phyloP scores from a whole-genome alignment of 2,797 vertebrate genomes.

The Hydrophis major region DNA sequence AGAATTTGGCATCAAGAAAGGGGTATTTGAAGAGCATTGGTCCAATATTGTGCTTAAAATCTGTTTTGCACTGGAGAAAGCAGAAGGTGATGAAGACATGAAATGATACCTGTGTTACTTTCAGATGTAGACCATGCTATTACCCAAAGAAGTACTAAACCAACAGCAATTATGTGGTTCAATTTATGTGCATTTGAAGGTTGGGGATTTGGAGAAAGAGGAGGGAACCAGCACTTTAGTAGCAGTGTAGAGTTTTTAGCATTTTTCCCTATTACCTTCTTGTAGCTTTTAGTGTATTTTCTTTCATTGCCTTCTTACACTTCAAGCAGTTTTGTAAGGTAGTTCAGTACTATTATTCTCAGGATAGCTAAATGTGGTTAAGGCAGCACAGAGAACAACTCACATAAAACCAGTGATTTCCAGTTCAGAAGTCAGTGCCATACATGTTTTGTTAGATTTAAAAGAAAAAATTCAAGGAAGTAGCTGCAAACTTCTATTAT shows the following conservation, averaged over 20 bases:
- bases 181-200: not conserved
- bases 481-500: not conserved
- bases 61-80: not conserved
- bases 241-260: not conserved
- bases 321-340: not conserved
- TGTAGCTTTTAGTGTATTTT: not conserved
- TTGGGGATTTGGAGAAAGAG: not conserved
- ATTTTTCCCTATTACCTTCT: not conserved
- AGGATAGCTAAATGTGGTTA: not conserved
- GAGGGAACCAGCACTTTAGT: not conserved
- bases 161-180: not conserved
- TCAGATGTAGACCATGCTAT: not conserved
- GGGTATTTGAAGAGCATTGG: accelerated
- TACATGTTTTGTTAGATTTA: not conserved
- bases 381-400: not conserved
- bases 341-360: not conserved
- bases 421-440: not conserved
- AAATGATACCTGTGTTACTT: not conserved
- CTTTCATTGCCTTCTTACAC: not conserved
- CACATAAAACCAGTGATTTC: not conserved
- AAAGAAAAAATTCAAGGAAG: not conserved
- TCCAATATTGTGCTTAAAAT: not conserved
- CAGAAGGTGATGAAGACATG: not conserved
- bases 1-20: not conserved
- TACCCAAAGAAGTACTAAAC: not conserved